phyloP scores from a whole-genome alignment of 92 coral and sea anemone species.

The Epizoanthus scotinus region DNA sequence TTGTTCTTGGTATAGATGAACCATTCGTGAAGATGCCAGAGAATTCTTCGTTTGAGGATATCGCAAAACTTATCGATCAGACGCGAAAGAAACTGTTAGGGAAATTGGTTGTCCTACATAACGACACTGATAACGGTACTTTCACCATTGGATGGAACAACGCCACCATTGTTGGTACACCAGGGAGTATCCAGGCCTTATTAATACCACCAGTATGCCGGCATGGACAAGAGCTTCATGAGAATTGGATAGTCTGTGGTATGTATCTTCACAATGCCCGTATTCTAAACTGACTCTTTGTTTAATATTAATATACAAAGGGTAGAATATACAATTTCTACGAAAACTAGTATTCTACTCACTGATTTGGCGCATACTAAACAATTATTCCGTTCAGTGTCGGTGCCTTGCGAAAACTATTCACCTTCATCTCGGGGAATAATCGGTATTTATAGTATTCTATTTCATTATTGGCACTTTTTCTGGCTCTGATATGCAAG shows the following conservation, averaged over 20 bases:
- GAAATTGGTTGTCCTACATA: constrained; percentile 2
- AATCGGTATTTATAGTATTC: too few species aligned
- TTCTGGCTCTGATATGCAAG: too few species aligned
- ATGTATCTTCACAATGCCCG: not conserved
- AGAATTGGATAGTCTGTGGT: constrained; percentile 57
- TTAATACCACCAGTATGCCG: constrained; percentile 40
- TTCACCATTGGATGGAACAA: constrained; percentile 23
- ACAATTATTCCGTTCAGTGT: too few species aligned
- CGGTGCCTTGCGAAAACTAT: too few species aligned
- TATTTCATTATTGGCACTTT: too few species aligned
- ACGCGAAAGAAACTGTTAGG: constrained; percentile 26
- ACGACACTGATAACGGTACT: not conserved
- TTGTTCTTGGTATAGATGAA: constrained; percentile 12
- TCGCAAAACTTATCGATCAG: constrained; percentile 3
- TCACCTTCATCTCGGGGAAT: too few species aligned
- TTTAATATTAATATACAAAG: too few species aligned
- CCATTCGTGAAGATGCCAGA: not conserved
- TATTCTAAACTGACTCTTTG: too few species aligned
- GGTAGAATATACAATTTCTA: too few species aligned
- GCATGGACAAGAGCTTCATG: constrained; percentile 32
- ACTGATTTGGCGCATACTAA: too few species aligned
- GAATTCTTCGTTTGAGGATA: not conserved
- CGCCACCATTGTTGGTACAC: not conserved
- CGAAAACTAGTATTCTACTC: too few species aligned
- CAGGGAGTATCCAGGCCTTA: not conserved